Percentiles rank a stretch among this genome's conserved stretches.
Evolutionary conservation across 2,797 vertebrate species (phyloP).

Genomic region (Scleropages formosus): DNA sequence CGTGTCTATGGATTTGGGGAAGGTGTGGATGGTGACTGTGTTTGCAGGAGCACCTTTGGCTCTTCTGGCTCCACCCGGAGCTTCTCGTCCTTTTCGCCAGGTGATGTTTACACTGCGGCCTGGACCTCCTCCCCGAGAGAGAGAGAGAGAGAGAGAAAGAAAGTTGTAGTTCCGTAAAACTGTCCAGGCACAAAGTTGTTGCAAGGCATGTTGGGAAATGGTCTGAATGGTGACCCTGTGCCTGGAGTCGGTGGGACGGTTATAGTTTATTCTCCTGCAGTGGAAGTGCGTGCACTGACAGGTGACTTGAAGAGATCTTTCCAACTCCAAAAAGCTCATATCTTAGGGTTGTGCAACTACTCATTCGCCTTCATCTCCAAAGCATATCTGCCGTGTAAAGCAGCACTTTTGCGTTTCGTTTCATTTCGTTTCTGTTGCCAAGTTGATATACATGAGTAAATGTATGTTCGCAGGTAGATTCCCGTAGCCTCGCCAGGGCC

Average conservation of each 20-base stretch:
- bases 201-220: constrained; percentile 39
- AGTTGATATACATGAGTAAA: constrained; percentile 47
- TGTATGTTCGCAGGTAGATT: constrained; percentile 35
- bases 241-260: constrained; percentile 53
- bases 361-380: constrained; percentile 36
- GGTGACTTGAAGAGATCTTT: constrained; percentile 15
- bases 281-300: too few relatives aligned
- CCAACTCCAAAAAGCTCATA: too few relatives aligned
- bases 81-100: too few relatives aligned
- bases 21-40: too few relatives aligned
- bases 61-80: too few relatives aligned
- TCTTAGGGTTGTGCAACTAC: constrained; percentile 51
- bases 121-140: too few relatives aligned
- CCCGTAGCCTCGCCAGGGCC: constrained; percentile 37
- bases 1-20: background rate
- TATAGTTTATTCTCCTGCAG: constrained; percentile 34
- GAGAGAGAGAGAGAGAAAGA: too few relatives aligned
- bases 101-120: too few relatives aligned
- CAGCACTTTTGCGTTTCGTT: background rate
- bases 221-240: constrained; percentile 27
- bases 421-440: constrained; percentile 50
- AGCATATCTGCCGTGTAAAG: constrained; percentile 36
- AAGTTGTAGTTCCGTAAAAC: too few relatives aligned
- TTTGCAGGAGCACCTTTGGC: too few relatives aligned
- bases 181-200: background rate